Conservation (phyloP, 2,797 vertebrate species). For the Coracias cyanogaster region DNA sequence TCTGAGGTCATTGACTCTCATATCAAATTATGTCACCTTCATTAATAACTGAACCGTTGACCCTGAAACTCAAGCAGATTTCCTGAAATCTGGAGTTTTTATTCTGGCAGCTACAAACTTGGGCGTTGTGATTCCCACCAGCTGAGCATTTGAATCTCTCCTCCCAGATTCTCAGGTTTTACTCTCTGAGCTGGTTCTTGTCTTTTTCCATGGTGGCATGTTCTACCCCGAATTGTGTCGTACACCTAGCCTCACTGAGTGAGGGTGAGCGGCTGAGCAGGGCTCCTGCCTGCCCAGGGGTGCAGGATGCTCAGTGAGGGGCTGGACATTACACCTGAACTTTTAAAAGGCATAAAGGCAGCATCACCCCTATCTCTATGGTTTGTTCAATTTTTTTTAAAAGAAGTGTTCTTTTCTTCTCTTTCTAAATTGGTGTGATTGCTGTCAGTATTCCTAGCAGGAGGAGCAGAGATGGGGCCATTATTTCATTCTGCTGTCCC, state of each 20-base stretch:
- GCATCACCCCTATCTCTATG: background rate
- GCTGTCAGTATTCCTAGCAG: background rate
- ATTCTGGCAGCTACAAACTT: background rate
- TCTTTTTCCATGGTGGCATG: accelerated
- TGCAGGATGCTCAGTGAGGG: background rate
- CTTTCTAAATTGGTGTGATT: background rate
- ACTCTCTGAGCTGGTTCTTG: background rate
- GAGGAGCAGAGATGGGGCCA: background rate
- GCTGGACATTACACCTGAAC: background rate
- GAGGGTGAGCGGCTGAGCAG: background rate
- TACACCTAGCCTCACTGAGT: accelerated
- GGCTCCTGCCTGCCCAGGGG: background rate
- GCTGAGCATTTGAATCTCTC: background rate
- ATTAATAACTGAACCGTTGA: slow-evolving; percentile 3
- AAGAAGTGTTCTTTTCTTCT: background rate
- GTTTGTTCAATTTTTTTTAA: background rate
- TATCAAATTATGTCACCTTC: slow-evolving; percentile 12
- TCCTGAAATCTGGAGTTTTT: background rate
- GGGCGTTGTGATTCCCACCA: background rate
- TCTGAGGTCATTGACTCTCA: background rate
- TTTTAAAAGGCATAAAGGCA: background rate
- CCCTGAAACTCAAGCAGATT: slow-evolving; percentile 27
- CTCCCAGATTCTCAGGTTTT: background rate
- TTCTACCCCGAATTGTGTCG: background rate
- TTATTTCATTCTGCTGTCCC: background rate